Conservation (phyloP, 1,140 invertebrate genomes). For the Camponotus pennsylvanicus region DNA sequence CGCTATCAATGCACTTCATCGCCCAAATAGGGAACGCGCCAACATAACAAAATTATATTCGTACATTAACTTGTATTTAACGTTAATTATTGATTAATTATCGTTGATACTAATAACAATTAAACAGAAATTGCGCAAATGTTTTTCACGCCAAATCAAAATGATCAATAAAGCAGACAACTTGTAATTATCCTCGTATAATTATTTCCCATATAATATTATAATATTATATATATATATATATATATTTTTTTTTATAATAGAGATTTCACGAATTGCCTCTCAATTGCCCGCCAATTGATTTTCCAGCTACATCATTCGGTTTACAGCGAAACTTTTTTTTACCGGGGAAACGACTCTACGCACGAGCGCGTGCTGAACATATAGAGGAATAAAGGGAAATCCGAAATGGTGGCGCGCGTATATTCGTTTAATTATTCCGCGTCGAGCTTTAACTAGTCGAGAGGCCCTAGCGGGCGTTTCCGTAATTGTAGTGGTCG, state of each 20-base stretch:
- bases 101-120: neutral
- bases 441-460: slow-evolving; percentile 70
- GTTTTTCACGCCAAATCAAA: slow-evolving; percentile 9
- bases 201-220: neutral
- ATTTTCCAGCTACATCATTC: slow-evolving; percentile 33
- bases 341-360: neutral
- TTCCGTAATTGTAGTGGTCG: slow-evolving; percentile 83
- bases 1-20: slow-evolving; percentile 34
- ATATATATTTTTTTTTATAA: neutral
- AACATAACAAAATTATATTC: slow-evolving; percentile 31
- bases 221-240: neutral
- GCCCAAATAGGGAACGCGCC: neutral
- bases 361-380: neutral
- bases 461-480: slow-evolving; percentile 60
- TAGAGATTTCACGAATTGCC: neutral
- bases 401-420: slow-evolving; percentile 66
- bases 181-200: neutral
- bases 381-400: slow-evolving; percentile 56
- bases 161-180: neutral
- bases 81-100: slow-evolving; percentile 30
- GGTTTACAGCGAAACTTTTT: slow-evolving; percentile 40
- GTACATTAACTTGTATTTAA: neutral
- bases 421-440: slow-evolving; percentile 79
- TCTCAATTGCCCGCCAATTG: neutral
- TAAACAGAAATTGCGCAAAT: neutral